Conservation (phyloP, 2,797 vertebrate species). For the Aviceda cuculoides region DNA sequence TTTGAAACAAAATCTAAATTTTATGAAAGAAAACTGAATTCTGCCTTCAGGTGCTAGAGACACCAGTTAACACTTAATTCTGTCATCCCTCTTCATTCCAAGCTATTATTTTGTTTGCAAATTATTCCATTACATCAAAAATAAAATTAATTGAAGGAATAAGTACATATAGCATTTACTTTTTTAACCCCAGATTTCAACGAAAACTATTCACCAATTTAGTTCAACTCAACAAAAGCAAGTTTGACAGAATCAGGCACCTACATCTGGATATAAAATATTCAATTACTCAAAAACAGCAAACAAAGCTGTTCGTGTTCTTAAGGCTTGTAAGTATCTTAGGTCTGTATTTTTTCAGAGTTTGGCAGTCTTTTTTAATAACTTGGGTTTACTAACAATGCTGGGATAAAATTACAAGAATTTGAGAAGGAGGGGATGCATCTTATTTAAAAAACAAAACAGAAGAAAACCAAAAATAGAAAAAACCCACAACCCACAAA, state of each 20-base stretch:
- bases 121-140: not conserved
- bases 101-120: not conserved
- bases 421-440: not conserved
- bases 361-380: not conserved
- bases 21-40: not conserved
- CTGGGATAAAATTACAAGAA: not conserved
- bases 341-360: not conserved
- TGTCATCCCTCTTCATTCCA: not conserved
- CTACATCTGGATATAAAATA: not conserved
- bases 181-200: not conserved
- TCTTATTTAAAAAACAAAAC: not conserved
- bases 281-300: not conserved
- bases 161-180: not conserved
- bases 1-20: not conserved
- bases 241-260: not conserved
- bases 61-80: not conserved
- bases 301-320: not conserved
- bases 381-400: not conserved
- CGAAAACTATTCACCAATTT: not conserved
- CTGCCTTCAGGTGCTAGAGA: not conserved
- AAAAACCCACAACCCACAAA: not conserved
- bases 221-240: not conserved
- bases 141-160: not conserved
- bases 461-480: not conserved
- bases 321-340: not conserved